Percentiles rank a stretch among this genome's conserved stretches.
These are phyloP conservation scores for Athripsodes cinereus DNA, from an alignment of 2,888 invertebrate species.

Conservation along the genomic window DNA sequence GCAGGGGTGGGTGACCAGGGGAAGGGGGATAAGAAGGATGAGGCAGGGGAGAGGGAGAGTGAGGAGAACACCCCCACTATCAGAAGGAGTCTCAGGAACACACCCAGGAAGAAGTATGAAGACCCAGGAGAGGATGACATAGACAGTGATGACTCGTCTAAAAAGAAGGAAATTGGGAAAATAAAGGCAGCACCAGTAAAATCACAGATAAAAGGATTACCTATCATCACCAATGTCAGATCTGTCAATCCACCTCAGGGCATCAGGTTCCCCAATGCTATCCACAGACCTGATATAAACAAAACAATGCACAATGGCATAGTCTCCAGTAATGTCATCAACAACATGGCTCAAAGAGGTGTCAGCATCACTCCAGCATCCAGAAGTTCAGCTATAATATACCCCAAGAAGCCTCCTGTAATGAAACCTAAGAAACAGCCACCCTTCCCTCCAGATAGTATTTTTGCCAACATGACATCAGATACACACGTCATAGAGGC, in stretches of 20 bases:
- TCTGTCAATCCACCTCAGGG: not conserved
- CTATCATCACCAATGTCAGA: not conserved
- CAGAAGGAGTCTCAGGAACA: conserved; percentile 10
- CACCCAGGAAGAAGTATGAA: conserved; percentile 9
- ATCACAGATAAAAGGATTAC: not conserved
- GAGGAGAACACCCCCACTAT: not conserved
- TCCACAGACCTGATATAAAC: not conserved
- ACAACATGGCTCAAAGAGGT: conserved; percentile 12
- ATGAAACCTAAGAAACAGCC: not conserved
- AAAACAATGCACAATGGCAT: conserved; percentile 6
- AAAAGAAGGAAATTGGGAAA: not conserved
- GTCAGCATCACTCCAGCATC: conserved; percentile 6
- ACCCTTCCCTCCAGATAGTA: conserved; percentile 7
- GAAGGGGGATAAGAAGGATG: not conserved
- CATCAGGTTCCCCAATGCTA: not conserved
- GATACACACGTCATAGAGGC: conserved; percentile 11
- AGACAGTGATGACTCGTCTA: not conserved
- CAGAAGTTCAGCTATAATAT: not conserved
- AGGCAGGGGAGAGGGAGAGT: not conserved
- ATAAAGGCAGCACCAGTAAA: not conserved
- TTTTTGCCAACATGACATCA: conserved; percentile 5
- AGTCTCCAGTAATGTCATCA: conserved; percentile 4
- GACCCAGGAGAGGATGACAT: not conserved
- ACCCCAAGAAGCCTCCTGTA: not conserved
- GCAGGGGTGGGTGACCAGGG: not conserved